Conservation (phyloP, 35 echinoderm and acorn worm genomes). For the Apostichopus parvimensis region DNA sequence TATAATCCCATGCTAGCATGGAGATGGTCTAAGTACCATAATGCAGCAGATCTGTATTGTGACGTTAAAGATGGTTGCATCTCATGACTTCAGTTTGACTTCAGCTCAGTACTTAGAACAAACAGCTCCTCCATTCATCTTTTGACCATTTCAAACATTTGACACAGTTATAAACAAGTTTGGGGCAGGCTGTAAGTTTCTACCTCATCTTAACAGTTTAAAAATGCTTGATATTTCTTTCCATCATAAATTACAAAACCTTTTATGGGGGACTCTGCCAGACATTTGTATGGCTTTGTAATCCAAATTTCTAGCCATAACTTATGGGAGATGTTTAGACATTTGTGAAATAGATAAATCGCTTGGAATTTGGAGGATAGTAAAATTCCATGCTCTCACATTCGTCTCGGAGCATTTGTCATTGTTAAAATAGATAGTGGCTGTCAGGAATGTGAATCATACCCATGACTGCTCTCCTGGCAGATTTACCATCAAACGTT, state of each 20-base stretch:
- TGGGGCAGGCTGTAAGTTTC: neutral
- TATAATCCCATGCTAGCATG: too few species aligned
- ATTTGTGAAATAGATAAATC: slow-evolving; percentile 30
- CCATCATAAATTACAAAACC: slow-evolving; percentile 15
- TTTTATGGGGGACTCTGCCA: slow-evolving; percentile 22
- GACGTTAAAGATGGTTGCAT: too few species aligned
- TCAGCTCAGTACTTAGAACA: too few species aligned
- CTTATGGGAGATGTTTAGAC: slow-evolving; percentile 23
- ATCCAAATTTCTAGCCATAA: slow-evolving; percentile 30
- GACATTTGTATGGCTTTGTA: slow-evolving; percentile 41
- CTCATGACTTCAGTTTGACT: too few species aligned
- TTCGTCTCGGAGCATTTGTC: slow-evolving; percentile 8
- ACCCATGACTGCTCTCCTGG: neutral
- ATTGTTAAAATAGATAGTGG: slow-evolving; percentile 24
- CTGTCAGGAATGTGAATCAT: slow-evolving; percentile 8
- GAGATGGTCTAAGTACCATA: too few species aligned
- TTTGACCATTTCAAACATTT: slow-evolving; percentile 1
- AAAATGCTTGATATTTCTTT: slow-evolving; percentile 8
- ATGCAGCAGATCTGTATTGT: too few species aligned
- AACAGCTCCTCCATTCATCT: neutral
- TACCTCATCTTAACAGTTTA: neutral
- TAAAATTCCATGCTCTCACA: slow-evolving; percentile 14
- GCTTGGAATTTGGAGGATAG: slow-evolving; percentile 13
- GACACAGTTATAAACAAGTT: slow-evolving; percentile 28
- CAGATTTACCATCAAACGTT: too few species aligned